Percentiles rank a stretch among this genome's conserved stretches.
phyloP scores from a whole-genome alignment of 2,797 vertebrate species.

The Crax fasciolata region DNA sequence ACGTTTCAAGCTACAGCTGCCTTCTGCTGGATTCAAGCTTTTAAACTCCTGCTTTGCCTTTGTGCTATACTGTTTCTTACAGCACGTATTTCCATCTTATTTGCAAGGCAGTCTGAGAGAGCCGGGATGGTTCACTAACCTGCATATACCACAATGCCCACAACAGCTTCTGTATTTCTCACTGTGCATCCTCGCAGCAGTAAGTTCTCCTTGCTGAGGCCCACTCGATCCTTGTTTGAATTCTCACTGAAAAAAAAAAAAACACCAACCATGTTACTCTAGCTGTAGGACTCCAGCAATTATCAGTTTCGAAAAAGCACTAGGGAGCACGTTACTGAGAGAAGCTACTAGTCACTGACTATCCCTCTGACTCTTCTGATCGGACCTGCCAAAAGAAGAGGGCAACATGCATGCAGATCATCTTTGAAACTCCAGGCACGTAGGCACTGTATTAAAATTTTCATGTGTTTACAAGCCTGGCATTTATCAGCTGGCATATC shows the following conservation, averaged over 20 bases:
- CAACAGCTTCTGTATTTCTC: slow-evolving; percentile 92
- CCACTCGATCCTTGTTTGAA: slow-evolving; percentile 85
- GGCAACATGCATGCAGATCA: background rate
- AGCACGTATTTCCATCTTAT: background rate
- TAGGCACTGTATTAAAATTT: background rate
- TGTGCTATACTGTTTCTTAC: background rate
- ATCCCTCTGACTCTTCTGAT: background rate
- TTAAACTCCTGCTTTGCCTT: background rate
- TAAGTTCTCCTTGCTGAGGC: slow-evolving; percentile 92
- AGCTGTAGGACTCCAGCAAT: background rate
- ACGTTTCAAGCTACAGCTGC: background rate
- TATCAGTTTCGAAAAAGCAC: background rate
- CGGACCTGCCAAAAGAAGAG: background rate
- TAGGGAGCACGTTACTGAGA: background rate
- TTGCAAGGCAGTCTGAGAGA: background rate
- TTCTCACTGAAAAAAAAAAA: slow-evolving; percentile 85
- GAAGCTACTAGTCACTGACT: background rate
- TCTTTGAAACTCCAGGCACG: background rate
- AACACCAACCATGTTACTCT: background rate
- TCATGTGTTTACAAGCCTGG: background rate
- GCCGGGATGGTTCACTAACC: slow-evolving; percentile 81
- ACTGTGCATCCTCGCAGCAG: slow-evolving; percentile 95
- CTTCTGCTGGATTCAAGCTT: background rate
- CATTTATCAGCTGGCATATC: background rate
- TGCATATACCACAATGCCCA: slow-evolving; percentile 96